phyloP scores from a whole-genome alignment of 2,797 vertebrate species.

The Peromyscus melanophrys region DNA sequence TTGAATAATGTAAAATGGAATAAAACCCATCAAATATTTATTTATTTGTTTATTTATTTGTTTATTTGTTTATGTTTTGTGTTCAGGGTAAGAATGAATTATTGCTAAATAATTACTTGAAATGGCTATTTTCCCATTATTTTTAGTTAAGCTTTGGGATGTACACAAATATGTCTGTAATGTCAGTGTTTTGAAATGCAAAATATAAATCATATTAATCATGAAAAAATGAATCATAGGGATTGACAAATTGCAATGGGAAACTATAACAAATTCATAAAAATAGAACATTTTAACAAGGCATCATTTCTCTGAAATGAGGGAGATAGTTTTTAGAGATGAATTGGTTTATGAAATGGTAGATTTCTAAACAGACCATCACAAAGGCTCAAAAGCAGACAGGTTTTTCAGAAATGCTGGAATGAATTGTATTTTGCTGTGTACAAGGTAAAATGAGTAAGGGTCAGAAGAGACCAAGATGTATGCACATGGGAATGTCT shows the following conservation, averaged over 20 bases:
- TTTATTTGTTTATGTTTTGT: neutral
- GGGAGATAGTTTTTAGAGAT: neutral
- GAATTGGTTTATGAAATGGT: neutral
- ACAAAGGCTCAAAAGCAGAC: accelerated
- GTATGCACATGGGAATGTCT: neutral
- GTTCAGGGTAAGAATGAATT: neutral
- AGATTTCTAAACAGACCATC: accelerated
- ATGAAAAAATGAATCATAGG: neutral
- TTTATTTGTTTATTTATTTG: neutral
- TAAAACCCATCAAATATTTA: neutral
- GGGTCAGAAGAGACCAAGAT: neutral
- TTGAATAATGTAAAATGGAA: neutral
- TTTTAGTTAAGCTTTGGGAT: neutral
- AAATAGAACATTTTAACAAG: neutral
- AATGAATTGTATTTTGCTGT: neutral
- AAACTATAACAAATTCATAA: neutral
- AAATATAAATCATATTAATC: neutral
- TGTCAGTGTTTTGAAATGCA: neutral
- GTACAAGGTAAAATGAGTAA: neutral
- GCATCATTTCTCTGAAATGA: neutral
- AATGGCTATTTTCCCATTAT: neutral
- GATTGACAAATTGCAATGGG: neutral
- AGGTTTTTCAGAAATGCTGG: neutral
- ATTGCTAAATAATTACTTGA: neutral
- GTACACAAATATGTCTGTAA: accelerated